Evolutionary conservation across 2,888 invertebrate species (phyloP), one percentile per base, ranked within the genome.

Genomic region (Acanthoscelides obtectus): DNA sequence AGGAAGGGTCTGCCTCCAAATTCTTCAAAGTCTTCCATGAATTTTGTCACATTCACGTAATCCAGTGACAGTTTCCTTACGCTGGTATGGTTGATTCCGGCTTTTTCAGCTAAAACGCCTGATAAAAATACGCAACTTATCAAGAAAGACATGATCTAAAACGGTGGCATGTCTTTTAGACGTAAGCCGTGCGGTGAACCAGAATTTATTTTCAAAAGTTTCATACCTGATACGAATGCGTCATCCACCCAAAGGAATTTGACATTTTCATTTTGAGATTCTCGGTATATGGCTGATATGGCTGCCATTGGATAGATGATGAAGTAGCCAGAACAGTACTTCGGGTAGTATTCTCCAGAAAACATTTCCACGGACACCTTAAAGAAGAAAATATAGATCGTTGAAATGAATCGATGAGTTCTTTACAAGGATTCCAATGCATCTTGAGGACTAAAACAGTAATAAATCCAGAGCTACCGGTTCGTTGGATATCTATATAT

Each of bases 211-310:
- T n/a, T n/a, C n/a, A n/a, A n/a, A n/a, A n/a, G n/a, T n/a, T n/a
- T n/a, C n/a, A n/a, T n/a, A n/a, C n/a, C n/a, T n/a, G n/a, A 92
- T 25, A 92, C 84, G 79, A 90, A 90, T 70, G 90, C 90, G 81
- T 92, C 92, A 81, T 92, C 92, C 71, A 92, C 90, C 92, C 92
- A 92, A 84, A 92, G 92, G 81, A 90, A 92, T 3, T 87, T 86
- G 5, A 87, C 83, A 5, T 22, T 17, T 67, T 21, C 67, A 71
- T 83, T 85, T 77, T 89, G 88, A 12, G 89, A 89, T 76, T 87
- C 87, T 67, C 81, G 83, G 79, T 88, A 89, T 72, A 89, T 81
- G 75, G 83, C 81, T 78, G 86, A 87, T 64, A 86, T 86, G 66
- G 87, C 86, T 81, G 89, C 89, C 0, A 86, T 86, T 0, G 89